These are phyloP conservation scores for Brachypterus glaber DNA, from an alignment of 2,888 invertebrate genomes.

Conservation along the genomic window DNA sequence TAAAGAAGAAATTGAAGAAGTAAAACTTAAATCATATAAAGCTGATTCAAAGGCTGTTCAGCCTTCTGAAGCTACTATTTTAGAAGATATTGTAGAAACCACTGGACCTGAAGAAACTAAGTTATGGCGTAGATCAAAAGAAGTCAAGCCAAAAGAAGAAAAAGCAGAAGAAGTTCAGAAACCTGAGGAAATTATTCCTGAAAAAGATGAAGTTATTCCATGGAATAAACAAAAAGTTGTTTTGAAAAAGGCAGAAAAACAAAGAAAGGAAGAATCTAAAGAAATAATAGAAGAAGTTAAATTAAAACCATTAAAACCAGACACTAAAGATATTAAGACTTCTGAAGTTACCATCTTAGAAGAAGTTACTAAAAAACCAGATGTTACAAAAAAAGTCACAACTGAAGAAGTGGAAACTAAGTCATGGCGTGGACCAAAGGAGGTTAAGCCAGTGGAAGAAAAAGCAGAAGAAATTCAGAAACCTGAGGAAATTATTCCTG, in stretches of 20 bases:
- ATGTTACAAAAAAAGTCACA: no score
- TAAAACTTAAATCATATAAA: slow-evolving; percentile 39
- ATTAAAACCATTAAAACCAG: slow-evolving; percentile 39
- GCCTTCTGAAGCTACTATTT: no score
- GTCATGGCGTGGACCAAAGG: background rate
- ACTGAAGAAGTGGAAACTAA: background rate
- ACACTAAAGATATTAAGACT: slow-evolving; percentile 13
- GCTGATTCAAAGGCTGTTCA: no score
- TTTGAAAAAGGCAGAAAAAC: slow-evolving; percentile 39
- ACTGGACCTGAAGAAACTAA: no score
- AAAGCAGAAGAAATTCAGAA: background rate
- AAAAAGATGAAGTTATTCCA: slow-evolving; percentile 36
- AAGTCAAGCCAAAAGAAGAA: no score
- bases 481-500: slow-evolving; percentile 21
- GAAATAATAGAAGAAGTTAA: slow-evolving; percentile 38
- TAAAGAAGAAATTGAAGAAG: slow-evolving; percentile 42
- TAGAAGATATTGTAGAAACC: no score
- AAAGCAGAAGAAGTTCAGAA: background rate
- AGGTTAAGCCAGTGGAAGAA: no score
- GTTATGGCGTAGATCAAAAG: no score
- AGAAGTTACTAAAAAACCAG: no score
- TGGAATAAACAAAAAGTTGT: slow-evolving; percentile 55
- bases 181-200: no score
- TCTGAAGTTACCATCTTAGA: slow-evolving; percentile 10
- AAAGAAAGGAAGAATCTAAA: slow-evolving; percentile 35